phyloP scores from a whole-genome alignment of 2,888 invertebrate species.

The Eueremaeus valkanovi region DNA sequence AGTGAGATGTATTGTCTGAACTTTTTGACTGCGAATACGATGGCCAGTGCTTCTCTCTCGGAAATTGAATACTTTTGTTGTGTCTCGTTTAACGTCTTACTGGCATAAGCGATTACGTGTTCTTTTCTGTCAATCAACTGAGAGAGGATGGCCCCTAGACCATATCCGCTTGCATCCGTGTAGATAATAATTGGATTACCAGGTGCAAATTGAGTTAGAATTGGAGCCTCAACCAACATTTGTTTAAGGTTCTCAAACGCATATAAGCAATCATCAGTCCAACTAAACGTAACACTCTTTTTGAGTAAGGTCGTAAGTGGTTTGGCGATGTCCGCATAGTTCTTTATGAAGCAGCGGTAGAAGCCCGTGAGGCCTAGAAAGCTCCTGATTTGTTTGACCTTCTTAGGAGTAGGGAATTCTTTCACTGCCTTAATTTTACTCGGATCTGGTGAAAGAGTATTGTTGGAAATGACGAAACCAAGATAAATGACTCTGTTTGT shows the following conservation, averaged over 20 bases:
- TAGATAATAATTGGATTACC: neutral
- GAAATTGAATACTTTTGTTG: slow-evolving; percentile 53
- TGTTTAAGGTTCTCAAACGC: slow-evolving; percentile 41
- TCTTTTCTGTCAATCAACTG: neutral
- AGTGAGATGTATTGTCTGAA: slow-evolving; percentile 54
- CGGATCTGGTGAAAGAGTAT: slow-evolving; percentile 41
- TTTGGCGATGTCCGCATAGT: slow-evolving; percentile 44
- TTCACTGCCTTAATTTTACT: slow-evolving; percentile 43
- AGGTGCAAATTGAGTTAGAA: slow-evolving; percentile 33
- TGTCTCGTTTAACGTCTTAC: slow-evolving; percentile 45
- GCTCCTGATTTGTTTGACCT: slow-evolving; percentile 41
- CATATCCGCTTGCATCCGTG: slow-evolving; percentile 23
- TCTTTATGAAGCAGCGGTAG: slow-evolving; percentile 45
- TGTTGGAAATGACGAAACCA: slow-evolving; percentile 44
- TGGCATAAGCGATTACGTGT: slow-evolving; percentile 33
- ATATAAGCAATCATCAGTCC: slow-evolving; percentile 23
- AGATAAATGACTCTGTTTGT: slow-evolving; percentile 43
- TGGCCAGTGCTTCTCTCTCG: slow-evolving; percentile 52
- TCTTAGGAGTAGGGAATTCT: slow-evolving; percentile 42
- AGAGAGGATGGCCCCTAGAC: neutral
- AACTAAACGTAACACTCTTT: slow-evolving; percentile 22
- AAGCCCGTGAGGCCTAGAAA: slow-evolving; percentile 46
- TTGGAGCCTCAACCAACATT: slow-evolving; percentile 42
- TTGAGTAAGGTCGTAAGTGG: slow-evolving; percentile 41
- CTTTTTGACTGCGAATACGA: slow-evolving; percentile 52